Percentiles rank a stretch among this genome's conserved stretches.
Conservation (phyloP, 2,888 invertebrate species). For the Troides oblongomaculatus region DNA sequence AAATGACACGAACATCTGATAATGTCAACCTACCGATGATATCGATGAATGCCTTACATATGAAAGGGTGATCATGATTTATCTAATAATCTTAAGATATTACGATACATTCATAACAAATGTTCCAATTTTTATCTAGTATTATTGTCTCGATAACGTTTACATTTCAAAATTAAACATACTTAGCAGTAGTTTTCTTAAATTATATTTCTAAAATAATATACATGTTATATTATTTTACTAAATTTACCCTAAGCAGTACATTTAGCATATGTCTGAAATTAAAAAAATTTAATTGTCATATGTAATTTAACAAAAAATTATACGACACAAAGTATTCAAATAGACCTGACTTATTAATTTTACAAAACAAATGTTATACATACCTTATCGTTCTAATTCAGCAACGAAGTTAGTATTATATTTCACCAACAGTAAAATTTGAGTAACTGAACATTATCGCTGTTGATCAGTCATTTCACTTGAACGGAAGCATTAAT, state of each 20-base stretch:
- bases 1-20: not conserved
- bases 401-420: slow-evolving; percentile 36
- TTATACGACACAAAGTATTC: not conserved
- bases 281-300: not conserved
- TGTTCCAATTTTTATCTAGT: not conserved
- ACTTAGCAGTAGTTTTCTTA: not conserved
- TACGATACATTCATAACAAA: too few species aligned
- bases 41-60: not conserved
- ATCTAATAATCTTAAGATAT: not conserved
- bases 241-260: too few species aligned
- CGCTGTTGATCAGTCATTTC: slow-evolving; percentile 56
- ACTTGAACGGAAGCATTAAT: slow-evolving; percentile 46
- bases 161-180: not conserved
- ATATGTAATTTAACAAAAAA: not conserved
- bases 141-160: not conserved
- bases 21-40: slow-evolving; percentile 3
- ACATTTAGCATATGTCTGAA: not conserved
- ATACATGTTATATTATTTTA: not conserved
- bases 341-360: not conserved
- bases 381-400: slow-evolving; percentile 38
- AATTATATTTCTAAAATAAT: not conserved
- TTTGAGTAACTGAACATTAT: slow-evolving; percentile 62
- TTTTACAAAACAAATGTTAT: slow-evolving; percentile 23
- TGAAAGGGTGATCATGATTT: not conserved
- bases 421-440: slow-evolving; percentile 47